Percentiles rank a stretch among this genome's conserved stretches.
Evolutionary conservation across 2,888 invertebrate genomes (phyloP).

Genomic region (Meliscaeva auricollis): DNA sequence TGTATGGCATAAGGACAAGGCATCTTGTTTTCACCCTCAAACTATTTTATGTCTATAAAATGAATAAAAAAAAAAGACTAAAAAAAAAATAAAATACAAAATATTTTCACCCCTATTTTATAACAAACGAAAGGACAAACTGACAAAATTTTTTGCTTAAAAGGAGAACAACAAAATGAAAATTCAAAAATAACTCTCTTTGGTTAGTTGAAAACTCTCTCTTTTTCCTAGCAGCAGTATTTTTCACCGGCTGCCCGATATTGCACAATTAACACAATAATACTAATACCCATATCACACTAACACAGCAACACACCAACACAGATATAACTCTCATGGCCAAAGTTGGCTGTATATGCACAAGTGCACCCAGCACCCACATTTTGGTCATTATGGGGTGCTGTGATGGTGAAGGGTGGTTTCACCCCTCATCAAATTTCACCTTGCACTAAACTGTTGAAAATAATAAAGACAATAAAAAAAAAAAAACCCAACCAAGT

Average conservation of each 20-base stretch:
- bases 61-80: neutral
- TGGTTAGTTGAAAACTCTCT: conserved; percentile 65
- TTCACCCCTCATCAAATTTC: conserved; percentile 53
- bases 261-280: conserved; percentile 53
- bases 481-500: conserved; percentile 22
- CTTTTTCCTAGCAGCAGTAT: conserved; percentile 54
- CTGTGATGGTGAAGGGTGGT: conserved; percentile 46
- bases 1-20: conserved; percentile 38
- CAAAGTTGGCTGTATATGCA: conserved; percentile 56
- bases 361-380: conserved; percentile 62
- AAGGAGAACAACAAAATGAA: conserved; percentile 49
- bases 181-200: conserved; percentile 72
- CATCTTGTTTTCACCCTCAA: conserved; percentile 62
- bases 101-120: conserved; percentile 12
- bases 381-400: conserved; percentile 1
- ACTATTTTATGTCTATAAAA: conserved; percentile 11
- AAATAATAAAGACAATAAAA: too few relatives aligned
- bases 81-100: neutral
- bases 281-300: conserved; percentile 12
- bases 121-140: conserved; percentile 46
- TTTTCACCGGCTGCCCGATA: conserved; percentile 75
- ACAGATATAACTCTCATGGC: conserved; percentile 36
- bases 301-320: neutral
- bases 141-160: conserved; percentile 16
- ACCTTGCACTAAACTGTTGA: conserved; percentile 54